Evolutionary conservation across 2,113 vertebrate species (phyloP).

Genomic region (Upupa epops): DNA sequence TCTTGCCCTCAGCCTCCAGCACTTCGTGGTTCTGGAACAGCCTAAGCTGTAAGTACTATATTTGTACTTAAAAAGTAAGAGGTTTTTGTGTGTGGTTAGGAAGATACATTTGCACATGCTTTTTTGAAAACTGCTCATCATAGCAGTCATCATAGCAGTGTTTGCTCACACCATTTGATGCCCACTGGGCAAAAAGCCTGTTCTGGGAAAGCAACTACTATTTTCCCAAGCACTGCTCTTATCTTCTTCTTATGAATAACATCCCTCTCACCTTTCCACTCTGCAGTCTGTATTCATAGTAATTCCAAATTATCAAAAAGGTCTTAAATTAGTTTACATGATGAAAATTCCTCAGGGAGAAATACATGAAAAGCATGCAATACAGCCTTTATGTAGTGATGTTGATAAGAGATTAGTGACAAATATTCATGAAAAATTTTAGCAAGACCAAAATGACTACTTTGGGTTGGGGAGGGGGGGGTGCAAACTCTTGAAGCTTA

Average conservation of each 20-base stretch:
- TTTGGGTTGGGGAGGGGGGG: not conserved
- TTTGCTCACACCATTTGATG: not conserved
- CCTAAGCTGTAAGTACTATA: not conserved
- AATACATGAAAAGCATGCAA: not conserved
- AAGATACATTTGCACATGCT: fast-evolving
- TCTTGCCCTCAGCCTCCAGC: not conserved
- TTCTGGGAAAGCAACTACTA: not conserved
- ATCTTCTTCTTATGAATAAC: not conserved
- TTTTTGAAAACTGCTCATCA: not conserved
- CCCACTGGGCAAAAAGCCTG: not conserved
- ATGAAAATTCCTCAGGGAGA: not conserved
- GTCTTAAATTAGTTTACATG: not conserved
- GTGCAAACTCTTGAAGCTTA: not conserved
- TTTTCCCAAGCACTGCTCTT: not conserved
- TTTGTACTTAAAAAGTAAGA: not conserved
- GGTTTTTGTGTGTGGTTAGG: not conserved
- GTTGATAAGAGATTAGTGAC: not conserved
- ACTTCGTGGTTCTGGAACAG: not conserved
- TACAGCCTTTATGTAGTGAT: not conserved
- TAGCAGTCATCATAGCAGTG: not conserved
- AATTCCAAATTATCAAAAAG: not conserved
- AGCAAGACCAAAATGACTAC: not conserved
- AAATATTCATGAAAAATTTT: not conserved
- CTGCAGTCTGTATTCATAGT: not conserved
- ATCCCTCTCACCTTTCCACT: fast-evolving